Evolutionary conservation across 2,113 vertebrate genomes (phyloP).

Genomic region (Podarcis muralis): DNA sequence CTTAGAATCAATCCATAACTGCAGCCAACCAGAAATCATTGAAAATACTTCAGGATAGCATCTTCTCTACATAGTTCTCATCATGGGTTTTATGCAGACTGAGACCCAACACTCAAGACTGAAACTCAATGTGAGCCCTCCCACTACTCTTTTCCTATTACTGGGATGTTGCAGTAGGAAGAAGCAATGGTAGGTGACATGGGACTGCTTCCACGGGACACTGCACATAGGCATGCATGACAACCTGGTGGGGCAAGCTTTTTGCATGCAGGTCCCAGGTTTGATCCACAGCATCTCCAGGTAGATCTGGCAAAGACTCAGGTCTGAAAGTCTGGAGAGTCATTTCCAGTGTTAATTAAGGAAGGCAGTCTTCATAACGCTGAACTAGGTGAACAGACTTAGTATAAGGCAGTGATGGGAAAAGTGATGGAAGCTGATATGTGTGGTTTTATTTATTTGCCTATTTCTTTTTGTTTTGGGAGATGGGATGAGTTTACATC

Average conservation of each 20-base stretch:
- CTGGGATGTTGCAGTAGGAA: not conserved
- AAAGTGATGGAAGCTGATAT: not conserved
- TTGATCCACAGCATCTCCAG: not conserved
- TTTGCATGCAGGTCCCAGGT: not conserved
- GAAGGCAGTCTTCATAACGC: not conserved
- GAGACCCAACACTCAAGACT: too few species aligned
- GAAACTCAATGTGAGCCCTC: not conserved
- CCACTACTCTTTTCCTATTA: not conserved
- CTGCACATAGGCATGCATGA: not conserved
- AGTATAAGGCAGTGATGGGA: not conserved
- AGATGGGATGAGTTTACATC: slow-evolving; percentile 53
- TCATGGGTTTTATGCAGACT: not conserved
- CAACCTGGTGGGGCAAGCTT: not conserved
- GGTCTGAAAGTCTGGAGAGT: not conserved
- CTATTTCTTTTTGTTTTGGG: slow-evolving; percentile 60
- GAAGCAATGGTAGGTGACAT: too few species aligned
- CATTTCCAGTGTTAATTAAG: not conserved
- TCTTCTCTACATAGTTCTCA: not conserved
- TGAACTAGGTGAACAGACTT: not conserved
- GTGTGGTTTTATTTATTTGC: not conserved
- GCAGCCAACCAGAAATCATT: not conserved
- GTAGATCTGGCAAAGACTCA: too few species aligned
- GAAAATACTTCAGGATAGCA: not conserved
- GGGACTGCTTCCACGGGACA: not conserved
- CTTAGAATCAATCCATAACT: not conserved